phyloP scores from a whole-genome alignment of 2,113 vertebrate species.

The Noctilio leporinus region DNA sequence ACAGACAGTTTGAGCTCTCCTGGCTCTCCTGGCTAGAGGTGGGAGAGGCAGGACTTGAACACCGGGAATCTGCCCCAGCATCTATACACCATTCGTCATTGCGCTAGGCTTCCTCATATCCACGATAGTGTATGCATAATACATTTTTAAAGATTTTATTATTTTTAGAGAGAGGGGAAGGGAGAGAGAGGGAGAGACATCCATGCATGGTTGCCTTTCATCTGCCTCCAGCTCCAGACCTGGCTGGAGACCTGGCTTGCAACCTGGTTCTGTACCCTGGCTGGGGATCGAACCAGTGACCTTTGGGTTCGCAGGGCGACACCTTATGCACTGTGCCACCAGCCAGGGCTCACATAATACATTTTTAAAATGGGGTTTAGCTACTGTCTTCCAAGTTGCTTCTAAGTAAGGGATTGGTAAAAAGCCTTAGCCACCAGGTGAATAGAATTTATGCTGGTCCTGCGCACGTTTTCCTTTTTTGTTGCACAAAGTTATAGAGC shows the following conservation, averaged over 20 bases:
- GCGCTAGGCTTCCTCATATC: background rate
- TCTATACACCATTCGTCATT: fast-evolving
- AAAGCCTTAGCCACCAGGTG: background rate
- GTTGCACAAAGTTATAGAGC: background rate
- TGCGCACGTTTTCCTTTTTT: background rate
- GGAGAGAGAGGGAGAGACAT: no score
- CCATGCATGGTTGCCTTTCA: no score
- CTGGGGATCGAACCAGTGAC: no score
- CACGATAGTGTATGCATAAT: fast-evolving
- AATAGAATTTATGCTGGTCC: background rate
- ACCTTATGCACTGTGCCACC: no score
- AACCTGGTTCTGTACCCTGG: no score
- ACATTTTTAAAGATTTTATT: background rate
- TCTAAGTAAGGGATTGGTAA: background rate
- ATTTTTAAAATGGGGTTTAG: background rate
- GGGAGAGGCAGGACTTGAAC: background rate
- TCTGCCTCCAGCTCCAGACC: no score
- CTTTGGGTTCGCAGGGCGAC: no score
- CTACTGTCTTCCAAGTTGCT: background rate
- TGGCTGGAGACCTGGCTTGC: no score
- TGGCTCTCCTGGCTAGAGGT: background rate
- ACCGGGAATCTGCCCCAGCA: background rate
- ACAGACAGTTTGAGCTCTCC: background rate
- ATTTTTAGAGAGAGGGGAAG: no score
- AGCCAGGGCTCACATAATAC: no score